Base-by-base conservation (phyloP, 2,797 vertebrate species). In the Sebastes oblongus region DNA sequence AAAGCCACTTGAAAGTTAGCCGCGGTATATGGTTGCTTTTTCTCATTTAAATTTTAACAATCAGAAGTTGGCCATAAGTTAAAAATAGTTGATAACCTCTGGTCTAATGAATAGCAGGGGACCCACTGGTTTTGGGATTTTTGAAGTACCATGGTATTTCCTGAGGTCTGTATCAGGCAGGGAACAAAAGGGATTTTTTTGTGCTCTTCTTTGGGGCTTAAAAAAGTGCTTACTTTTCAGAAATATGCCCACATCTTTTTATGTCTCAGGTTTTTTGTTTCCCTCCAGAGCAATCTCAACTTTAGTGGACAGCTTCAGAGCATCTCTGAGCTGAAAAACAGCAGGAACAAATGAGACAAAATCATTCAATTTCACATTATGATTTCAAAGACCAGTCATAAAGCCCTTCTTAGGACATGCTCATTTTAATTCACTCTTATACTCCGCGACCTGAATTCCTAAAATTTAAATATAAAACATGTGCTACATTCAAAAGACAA, bases 91-190 rank as follows among this genome's bases (percentile, higher is more conserved):
- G 54, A 55, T n/a, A 24, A 24, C 22, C 54, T 24, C 3, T 22
- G 77, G 69, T 64, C 25, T 29, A n/a, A 27, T 42, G 76, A 81
- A 83, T 58, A 60, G 62, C 8, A 34, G 25, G 54, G 25, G 34
- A 75, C 24, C 14, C n/a, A 13, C 8, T 65, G 18, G 13, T 62
- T 32, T 13, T 64, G 50, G 77, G 54, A 54, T 80, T 78, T 74
- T 32, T 68, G 5, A 77, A 59, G 62, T 39, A 67, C 3, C 5
- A 6, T 64, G 22, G 34, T 65, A 29, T 54, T 64, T 88, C 25
- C 16, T 25, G 22, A 64, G 46, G 29, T 72, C n/a, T 62, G 7
- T 39, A 22, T 69, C 11, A 66, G 29, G 20, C 68, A 69, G 7
- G 20, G 30, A 73, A 77, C 20, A 74, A 66, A 61, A 24, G n/a